Conservation (phyloP, 2,888 invertebrate species). For the Diachrysia chrysitis region DNA sequence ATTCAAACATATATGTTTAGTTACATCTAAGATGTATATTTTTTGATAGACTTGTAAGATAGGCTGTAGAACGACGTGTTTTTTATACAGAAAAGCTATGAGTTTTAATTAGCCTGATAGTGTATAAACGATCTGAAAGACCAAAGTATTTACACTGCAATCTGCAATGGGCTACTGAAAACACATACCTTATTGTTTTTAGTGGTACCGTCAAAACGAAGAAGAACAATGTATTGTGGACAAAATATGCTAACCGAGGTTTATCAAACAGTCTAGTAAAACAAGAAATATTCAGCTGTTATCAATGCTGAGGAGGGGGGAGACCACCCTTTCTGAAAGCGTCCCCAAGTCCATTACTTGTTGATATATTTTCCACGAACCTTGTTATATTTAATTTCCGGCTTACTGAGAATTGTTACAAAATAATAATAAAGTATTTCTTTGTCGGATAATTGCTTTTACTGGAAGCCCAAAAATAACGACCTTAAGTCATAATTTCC, state of each 20-base stretch:
- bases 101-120: too few relatives aligned
- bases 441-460: slow-evolving; percentile 4
- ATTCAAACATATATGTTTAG: too few relatives aligned
- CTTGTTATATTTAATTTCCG: neutral
- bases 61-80: too few relatives aligned
- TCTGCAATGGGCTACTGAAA: too few relatives aligned
- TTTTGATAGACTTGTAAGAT: too few relatives aligned
- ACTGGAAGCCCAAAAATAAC: neutral
- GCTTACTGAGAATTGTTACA: neutral
- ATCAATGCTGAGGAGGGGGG: neutral
- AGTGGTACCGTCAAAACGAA: neutral
- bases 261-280: neutral
- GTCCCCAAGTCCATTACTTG: neutral
- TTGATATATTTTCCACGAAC: neutral
- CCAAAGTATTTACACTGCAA: too few relatives aligned
- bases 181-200: too few relatives aligned
- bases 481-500: neutral
- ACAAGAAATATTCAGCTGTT: neutral
- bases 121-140: too few relatives aligned
- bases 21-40: too few relatives aligned
- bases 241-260: neutral
- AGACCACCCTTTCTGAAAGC: neutral
- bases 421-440: neutral
- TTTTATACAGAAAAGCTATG: too few relatives aligned
- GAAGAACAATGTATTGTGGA: neutral